Evolutionary conservation across 2,113 vertebrate species (phyloP).

Genomic region (Macquaria ambigua): DNA sequence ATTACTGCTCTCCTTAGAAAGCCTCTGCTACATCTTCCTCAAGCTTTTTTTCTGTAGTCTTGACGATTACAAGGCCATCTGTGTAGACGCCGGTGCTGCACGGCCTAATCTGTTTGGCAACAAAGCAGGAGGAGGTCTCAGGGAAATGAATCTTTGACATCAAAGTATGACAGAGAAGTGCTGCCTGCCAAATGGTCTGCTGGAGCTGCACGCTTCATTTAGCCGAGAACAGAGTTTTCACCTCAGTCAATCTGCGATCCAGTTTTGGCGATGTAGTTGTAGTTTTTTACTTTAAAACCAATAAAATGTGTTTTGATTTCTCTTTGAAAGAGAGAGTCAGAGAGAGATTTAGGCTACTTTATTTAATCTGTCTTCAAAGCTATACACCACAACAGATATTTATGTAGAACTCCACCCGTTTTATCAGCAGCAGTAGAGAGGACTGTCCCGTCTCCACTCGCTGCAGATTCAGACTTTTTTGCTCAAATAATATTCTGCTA

Average conservation of each 20-base stretch:
- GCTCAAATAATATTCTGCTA: neutral
- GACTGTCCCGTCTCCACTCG: neutral
- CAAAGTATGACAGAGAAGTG: constrained; percentile 29
- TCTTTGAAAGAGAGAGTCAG: neutral
- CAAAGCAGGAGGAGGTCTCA: constrained; percentile 31
- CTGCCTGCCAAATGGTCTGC: constrained; percentile 37
- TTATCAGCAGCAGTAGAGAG: neutral
- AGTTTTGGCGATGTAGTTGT: neutral
- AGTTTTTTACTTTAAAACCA: neutral
- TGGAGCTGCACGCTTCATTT: constrained; percentile 18
- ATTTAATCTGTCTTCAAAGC: constrained; percentile 24
- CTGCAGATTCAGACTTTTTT: neutral
- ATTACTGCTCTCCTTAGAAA: neutral
- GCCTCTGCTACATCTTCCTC: neutral
- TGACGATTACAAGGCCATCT: constrained; percentile 33
- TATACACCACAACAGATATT: constrained; percentile 1
- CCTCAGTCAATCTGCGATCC: constrained; percentile 10
- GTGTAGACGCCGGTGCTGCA: constrained; percentile 13
- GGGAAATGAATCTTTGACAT: constrained; percentile 40
- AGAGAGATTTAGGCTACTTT: neutral
- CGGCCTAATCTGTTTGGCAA: constrained; percentile 49
- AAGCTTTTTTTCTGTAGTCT: constrained; percentile 14
- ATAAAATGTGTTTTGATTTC: neutral
- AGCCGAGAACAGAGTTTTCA: constrained; percentile 31
- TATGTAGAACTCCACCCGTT: neutral